Evolutionary conservation across 1,140 invertebrate genomes (phyloP), one percentile per base, ranked within the genome.

Genomic region (Luehdorfia chinensis): DNA sequence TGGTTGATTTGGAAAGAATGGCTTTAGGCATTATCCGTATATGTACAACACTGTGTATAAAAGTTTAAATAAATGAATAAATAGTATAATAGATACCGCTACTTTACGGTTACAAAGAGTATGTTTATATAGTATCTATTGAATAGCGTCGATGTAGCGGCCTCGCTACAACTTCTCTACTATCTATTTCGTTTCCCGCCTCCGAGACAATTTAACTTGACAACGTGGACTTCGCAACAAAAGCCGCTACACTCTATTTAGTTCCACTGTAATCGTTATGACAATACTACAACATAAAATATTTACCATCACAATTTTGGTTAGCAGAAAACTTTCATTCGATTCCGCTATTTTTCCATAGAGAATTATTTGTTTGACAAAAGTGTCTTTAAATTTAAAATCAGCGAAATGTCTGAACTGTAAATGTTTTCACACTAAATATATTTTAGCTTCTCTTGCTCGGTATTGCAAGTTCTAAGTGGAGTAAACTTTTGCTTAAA

Each of bases 191-290:
- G 78, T 73, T 83, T 80, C 69, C 81, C 77, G 71, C 69, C 66
- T 55, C 54, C 52, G 70, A 85, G 75, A 85, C 75, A 80, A 83
- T 83, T 80, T 79, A 83, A 79, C 78, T 83, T 79, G 71, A 75
- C 78, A 81, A 83, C 71, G 63, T 68, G 64, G 66, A 59, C 59
- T 66, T 49, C 33, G 50, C 55, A 75, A 83, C 76, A 83, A 81
- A 75, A 62, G 63, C 66, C 41, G 63, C 61, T 67, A 44, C 66
- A 74, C 57, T 75, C 78, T 70, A 81, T 80, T 80, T 79, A 80
- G 49, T 59, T 65, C 59, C 54, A 52, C 46, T 49, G 53, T 56
- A 43, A 30, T 8, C 25, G 39, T 19, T 11, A 66, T 60, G 55
- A 56, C 55, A 56, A 50, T 58, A 64, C 57, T n/a, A 55, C 12